phyloP scores from a whole-genome alignment of 2,113 vertebrate genomes.

The Prionailurus bengalensis region DNA sequence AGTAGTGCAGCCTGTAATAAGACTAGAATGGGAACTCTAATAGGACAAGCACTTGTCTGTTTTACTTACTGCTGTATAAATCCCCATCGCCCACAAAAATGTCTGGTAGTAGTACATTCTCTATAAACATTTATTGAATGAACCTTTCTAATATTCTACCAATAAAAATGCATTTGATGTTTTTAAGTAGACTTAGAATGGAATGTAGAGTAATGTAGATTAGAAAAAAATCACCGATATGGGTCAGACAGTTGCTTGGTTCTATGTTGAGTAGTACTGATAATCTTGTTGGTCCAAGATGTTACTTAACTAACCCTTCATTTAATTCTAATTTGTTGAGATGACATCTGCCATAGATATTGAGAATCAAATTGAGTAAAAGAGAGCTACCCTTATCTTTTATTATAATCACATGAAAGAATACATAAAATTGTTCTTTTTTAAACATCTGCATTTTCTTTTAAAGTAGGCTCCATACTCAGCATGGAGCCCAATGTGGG shows the following conservation, averaged over 20 bases:
- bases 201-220: neutral
- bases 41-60: neutral
- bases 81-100: neutral
- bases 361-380: neutral
- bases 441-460: neutral
- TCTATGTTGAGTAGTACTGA: neutral
- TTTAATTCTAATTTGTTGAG: conserved; percentile 51
- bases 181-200: neutral
- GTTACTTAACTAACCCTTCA: neutral
- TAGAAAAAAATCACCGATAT: neutral
- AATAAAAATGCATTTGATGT: neutral
- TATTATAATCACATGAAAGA: neutral
- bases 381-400: neutral
- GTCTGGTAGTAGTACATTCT: neutral
- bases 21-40: neutral
- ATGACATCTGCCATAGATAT: neutral
- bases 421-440: neutral
- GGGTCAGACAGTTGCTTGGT: neutral
- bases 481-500: too few species aligned
- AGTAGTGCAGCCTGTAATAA: neutral
- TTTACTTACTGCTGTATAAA: neutral
- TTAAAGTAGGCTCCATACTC: too few species aligned
- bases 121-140: conserved; percentile 7
- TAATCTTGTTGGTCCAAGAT: neutral
- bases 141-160: neutral